Percentiles rank a stretch among this genome's conserved stretches.
These are phyloP conservation scores for Notothenia coriiceps DNA, from an alignment of 2,113 vertebrate genomes.

Conservation along the genomic window DNA sequence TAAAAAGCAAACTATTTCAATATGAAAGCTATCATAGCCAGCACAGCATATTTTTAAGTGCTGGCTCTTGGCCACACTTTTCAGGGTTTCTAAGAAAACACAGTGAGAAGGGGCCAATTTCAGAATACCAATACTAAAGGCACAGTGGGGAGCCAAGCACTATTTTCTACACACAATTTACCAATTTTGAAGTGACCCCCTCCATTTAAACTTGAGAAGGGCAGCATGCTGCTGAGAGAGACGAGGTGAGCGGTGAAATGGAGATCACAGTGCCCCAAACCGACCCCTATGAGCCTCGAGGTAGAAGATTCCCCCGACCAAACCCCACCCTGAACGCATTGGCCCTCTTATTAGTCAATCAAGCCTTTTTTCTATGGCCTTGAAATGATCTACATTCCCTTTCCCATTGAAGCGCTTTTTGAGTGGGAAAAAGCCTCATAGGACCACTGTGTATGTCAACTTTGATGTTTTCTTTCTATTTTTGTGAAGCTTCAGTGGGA, in stretches of 20 bases:
- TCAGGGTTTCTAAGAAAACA: constrained; percentile 76
- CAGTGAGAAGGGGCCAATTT: constrained; percentile 70
- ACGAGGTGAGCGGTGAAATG: constrained; percentile 75
- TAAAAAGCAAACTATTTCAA: constrained; percentile 42
- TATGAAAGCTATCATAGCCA: constrained; percentile 42
- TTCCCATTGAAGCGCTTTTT: constrained; percentile 54
- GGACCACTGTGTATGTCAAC: constrained; percentile 76
- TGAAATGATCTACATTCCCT: constrained; percentile 62
- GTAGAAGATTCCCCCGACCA: constrained; percentile 69
- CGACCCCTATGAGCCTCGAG: constrained; percentile 59
- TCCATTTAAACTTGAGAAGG: constrained; percentile 78
- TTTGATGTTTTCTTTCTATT: constrained; percentile 83
- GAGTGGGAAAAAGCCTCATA: constrained; percentile 58
- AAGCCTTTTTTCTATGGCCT: constrained; percentile 49
- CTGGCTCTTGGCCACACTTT: constrained; percentile 63
- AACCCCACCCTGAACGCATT: constrained; percentile 65
- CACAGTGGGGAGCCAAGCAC: constrained; percentile 60
- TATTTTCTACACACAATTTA: constrained; percentile 81
- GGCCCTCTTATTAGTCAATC: constrained; percentile 76
- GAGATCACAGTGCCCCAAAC: constrained; percentile 76
- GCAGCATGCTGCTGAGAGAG: constrained; percentile 68
- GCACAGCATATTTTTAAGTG: constrained; percentile 62
- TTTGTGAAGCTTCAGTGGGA: constrained; percentile 87
- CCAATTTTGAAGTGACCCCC: constrained; percentile 77
- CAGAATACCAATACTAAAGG: constrained; percentile 61